Conservation (phyloP, 2,888 invertebrate species). For the Conomelus anceps region DNA sequence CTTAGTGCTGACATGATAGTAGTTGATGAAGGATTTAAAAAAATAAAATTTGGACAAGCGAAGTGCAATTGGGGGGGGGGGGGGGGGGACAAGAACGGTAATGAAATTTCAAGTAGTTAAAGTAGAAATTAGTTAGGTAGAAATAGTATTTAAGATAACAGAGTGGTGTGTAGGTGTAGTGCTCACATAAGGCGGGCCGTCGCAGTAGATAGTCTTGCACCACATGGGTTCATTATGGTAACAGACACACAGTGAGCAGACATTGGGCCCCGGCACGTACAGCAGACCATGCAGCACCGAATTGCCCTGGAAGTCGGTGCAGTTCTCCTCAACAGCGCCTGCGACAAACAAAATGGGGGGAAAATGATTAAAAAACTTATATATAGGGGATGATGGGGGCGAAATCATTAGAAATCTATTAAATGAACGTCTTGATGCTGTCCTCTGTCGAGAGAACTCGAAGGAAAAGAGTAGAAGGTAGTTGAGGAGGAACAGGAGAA, state of each 20-base stretch:
- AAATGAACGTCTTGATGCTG: too few relatives aligned
- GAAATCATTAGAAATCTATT: too few relatives aligned
- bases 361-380: too few relatives aligned
- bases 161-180: neutral
- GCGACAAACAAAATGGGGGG: conserved; percentile 18
- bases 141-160: neutral
- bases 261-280: conserved; percentile 78
- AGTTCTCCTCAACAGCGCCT: conserved; percentile 68
- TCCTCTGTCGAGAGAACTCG: too few relatives aligned
- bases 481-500: too few relatives aligned
- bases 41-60: neutral
- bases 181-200: conserved; percentile 70
- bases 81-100: neutral
- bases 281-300: conserved; percentile 68
- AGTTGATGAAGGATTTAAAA: too few relatives aligned
- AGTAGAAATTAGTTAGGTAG: neutral
- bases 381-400: too few relatives aligned
- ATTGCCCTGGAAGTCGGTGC: conserved; percentile 76
- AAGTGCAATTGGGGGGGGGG: neutral
- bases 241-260: conserved; percentile 78
- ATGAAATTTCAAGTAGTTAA: neutral
- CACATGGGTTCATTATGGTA: conserved; percentile 80
- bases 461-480: too few relatives aligned
- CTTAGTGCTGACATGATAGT: too few relatives aligned
- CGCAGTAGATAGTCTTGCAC: conserved; percentile 82